Base-by-base conservation (phyloP, 1,140 invertebrate genomes). In the Samia ricini region DNA sequence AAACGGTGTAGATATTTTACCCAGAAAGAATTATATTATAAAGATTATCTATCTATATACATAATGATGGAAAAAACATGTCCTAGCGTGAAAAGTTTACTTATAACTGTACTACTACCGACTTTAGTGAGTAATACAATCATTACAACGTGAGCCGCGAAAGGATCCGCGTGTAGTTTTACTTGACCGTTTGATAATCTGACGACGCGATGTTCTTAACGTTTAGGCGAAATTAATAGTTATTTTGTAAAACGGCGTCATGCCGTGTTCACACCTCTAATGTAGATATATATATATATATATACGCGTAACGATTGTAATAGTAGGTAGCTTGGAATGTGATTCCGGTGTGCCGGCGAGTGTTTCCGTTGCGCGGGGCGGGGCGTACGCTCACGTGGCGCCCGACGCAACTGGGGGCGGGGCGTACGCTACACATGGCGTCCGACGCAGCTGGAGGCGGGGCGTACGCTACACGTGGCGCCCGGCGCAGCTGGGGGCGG, bases 1-100 rank as follows among this genome's bases (percentile, higher is more conserved):
- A 80, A 82, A 81, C 83, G 88, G 85, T 90, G 88, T 90, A 90
- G 88, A 90, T 89, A 90, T 88, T n/a, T n/a, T 90, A 90, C 85
- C 86, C 83, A 90, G 80, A 88, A 89, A 89, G 85, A 86, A 83
- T 87, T 87, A 87, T 88, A 85, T 85, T 82, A 88, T 86, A 89
- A 79, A 88, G 83, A 90, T 85, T 86, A 88, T 84, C 86, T 89
- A 89, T 89, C 86, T 89, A 89, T 81, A 88, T 85, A 83, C 1
- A 42, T 15, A 15, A 42, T 42, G 33, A 42, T 7, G 4, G 8
- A 42, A 12, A 86, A 78, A 85, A 81, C 83, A 85, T 85, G 81
- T 85, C 84, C 85, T 87, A 85, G 84, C 79, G 82, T 83, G 74
- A 83, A 72, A 74, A 83, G 71, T 79, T 72, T 82, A 79, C 77